phyloP scores from a whole-genome alignment of 2,113 vertebrate species.

The Corvus moneduloides region DNA sequence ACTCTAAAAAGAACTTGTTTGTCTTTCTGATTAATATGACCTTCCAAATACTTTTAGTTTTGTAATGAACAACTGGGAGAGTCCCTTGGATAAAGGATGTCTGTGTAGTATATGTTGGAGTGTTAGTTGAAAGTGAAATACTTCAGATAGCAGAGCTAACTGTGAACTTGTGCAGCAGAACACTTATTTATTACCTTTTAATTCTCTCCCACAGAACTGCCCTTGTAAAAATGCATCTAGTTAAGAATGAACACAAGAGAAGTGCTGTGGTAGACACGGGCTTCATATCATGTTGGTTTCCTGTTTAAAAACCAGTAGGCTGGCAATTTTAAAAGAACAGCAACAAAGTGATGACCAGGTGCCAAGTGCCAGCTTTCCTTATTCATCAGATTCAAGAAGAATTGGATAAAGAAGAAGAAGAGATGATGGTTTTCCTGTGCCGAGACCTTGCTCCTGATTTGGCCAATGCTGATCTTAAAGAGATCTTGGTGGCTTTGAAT shows the following conservation, averaged over 20 bases:
- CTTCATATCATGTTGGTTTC: background rate
- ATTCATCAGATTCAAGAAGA: constrained; percentile 75
- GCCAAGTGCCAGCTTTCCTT: constrained; percentile 51
- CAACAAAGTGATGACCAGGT: constrained; percentile 50
- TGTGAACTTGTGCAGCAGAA: background rate
- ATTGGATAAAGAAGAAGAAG: constrained; percentile 75
- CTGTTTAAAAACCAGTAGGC: constrained; percentile 14
- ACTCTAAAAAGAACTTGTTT: background rate
- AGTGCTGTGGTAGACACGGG: background rate
- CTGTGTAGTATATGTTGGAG: background rate
- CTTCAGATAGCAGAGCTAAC: background rate
- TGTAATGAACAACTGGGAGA: background rate
- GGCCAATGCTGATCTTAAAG: background rate
- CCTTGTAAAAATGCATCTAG: background rate
- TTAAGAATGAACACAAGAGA: constrained; percentile 16
- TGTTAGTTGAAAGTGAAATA: background rate
- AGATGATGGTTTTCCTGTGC: constrained; percentile 73
- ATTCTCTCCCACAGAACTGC: background rate
- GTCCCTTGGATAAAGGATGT: background rate
- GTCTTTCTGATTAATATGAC: background rate
- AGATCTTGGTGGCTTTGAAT: constrained; percentile 65
- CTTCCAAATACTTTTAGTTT: background rate
- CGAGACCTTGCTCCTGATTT: constrained; percentile 63
- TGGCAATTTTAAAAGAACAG: background rate
- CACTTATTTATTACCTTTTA: background rate